Evolutionary conservation across 2,797 vertebrate genomes (phyloP).

Genomic region (Muscicapa striata): DNA sequence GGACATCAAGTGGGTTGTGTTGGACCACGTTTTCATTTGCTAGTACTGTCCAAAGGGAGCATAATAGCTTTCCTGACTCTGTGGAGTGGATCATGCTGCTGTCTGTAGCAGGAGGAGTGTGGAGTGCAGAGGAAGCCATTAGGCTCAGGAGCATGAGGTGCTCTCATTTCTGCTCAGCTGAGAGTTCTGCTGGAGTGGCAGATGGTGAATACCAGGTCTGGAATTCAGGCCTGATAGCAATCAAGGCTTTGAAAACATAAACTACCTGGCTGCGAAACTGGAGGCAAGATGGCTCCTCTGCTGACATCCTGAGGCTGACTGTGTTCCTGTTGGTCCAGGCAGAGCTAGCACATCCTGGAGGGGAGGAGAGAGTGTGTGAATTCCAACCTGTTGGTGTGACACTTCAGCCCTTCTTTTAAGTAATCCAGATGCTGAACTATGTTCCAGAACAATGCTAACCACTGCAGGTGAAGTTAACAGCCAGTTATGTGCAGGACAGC

Average conservation of each 20-base stretch:
- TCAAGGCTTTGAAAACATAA: neutral
- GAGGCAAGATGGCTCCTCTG: neutral
- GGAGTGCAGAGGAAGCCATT: neutral
- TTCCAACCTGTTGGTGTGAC: neutral
- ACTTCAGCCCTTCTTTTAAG: neutral
- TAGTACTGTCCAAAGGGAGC: neutral
- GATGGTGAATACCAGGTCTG: neutral
- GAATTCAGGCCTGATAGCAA: neutral
- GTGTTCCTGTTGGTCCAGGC: neutral
- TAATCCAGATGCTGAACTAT: neutral
- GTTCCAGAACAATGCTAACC: neutral
- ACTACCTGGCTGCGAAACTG: neutral
- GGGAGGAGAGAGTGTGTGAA: rapidly evolving
- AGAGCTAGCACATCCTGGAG: neutral
- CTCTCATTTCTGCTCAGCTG: neutral
- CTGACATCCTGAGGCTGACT: neutral
- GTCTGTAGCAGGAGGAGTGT: neutral
- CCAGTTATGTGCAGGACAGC: neutral
- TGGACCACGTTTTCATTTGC: neutral
- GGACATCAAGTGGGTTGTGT: neutral
- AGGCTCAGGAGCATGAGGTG: neutral
- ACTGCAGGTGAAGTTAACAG: neutral
- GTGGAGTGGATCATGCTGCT: neutral
- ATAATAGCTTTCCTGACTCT: neutral
- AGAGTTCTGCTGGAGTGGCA: neutral